Base-by-base conservation (phyloP, 1,140 invertebrate species). In the Apis laboriosa region DNA sequence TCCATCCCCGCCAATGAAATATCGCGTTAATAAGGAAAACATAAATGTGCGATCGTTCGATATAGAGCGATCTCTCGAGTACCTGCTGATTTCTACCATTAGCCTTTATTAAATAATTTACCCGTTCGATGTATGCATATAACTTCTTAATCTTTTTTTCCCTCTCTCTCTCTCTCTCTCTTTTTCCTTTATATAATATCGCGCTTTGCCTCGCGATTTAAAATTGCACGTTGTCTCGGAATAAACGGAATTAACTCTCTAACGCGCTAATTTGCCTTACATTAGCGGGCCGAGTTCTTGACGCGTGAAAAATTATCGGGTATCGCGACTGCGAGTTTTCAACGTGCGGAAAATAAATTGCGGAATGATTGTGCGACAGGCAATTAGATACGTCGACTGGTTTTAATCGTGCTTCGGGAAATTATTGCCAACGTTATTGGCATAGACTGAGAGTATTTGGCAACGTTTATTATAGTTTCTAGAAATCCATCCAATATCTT, bases 401-500 rank as follows among this genome's bases (percentile, higher is more conserved):
- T 64, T 56, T n/a, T 76, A 86, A 86, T 87, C 72, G 74, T 7
- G 67, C 43, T 56, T n/a, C n/a, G 61, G 68, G 51, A 24, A 86
- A 86, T 87, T 86, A 78, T 78, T 75, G 58, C 76, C 66, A 63
- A 53, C 75, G 56, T 76, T 73, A 68, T 76, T 86, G 76, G 80
- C 80, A 87, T 61, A 49, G 53, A 61, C 71, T 51, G 55, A 43
- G 58, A 49, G 49, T 34, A 58, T 58, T 87, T 87, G 66, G 72
- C 80, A 83, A 83, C 58, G 24, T 58, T 34, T 51, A 63, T 74
- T 28, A 24, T 0, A 13, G 60, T n/a, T 74, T 80, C 72, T 19
- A 49, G 53, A 51, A 80, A 24, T 24, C 51, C n/a, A 58, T 21
- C 7, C 61, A 34, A 51, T 60, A 21, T 43, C 34, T 28, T 9